These are phyloP conservation scores for Brachirus orientalis DNA, from an alignment of 2,113 vertebrate genomes.

Conservation along the genomic window DNA sequence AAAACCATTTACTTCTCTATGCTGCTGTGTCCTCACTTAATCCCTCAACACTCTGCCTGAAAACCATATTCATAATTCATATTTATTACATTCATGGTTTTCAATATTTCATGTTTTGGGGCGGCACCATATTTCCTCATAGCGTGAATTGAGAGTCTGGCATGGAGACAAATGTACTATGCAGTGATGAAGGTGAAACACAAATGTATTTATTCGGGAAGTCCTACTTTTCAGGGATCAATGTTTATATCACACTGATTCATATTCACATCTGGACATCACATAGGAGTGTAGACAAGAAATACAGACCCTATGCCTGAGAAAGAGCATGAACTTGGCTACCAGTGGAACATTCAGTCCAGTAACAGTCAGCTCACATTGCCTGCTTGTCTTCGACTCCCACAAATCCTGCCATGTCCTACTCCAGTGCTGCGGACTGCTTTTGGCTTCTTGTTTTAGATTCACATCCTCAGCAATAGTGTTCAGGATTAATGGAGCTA, in stretches of 20 bases:
- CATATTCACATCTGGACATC: conserved; percentile 19
- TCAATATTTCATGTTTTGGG: conserved; percentile 39
- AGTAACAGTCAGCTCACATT: not conserved
- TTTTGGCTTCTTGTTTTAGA: conserved; percentile 10
- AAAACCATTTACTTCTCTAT: conserved; percentile 19
- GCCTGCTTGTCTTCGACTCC: conserved; percentile 10
- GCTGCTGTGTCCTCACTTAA: conserved; percentile 25
- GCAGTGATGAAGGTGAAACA: conserved; percentile 7
- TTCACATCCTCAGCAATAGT: not conserved
- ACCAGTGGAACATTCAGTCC: conserved; percentile 7
- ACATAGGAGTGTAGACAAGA: conserved; percentile 10
- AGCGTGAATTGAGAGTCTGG: no score
- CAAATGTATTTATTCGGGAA: conserved; percentile 22
- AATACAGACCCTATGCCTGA: conserved; percentile 15
- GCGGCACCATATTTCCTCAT: not conserved
- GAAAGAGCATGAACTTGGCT: conserved; percentile 10
- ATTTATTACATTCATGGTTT: conserved; percentile 23
- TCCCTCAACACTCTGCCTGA: conserved; percentile 18
- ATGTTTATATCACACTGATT: conserved; percentile 35
- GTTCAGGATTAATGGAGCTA: conserved; percentile 19
- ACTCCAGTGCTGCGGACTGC: not conserved
- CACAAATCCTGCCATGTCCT: not conserved
- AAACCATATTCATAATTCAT: conserved; percentile 44
- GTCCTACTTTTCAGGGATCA: conserved; percentile 14
- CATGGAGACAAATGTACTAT: no score